A percentile compares a stretch with the other conserved stretches of the same genome.
Evolutionary conservation across 1,140 invertebrate genomes (phyloP).

Genomic region (Lutraria rhynchaena): DNA sequence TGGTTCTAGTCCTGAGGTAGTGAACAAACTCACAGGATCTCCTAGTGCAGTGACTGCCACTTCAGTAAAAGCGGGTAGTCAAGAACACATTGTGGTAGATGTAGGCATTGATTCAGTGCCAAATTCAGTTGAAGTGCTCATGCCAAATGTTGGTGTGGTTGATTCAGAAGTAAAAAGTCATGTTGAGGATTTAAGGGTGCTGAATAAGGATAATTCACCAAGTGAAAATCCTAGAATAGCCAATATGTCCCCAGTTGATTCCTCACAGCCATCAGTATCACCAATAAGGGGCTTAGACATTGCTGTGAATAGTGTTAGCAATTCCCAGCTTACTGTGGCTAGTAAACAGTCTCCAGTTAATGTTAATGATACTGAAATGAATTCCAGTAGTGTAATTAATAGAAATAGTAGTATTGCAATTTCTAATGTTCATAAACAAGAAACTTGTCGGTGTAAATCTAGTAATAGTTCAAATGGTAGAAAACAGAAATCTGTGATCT

Average conservation of each 20-base stretch:
- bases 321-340: not conserved
- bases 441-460: conserved; percentile 44
- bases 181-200: conserved; percentile 7
- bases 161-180: conserved; percentile 14
- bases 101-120: conserved; percentile 12
- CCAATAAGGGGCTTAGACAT: conserved; percentile 2
- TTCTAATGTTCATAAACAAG: conserved; percentile 62
- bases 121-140: not conserved
- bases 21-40: conserved; percentile 47
- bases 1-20: conserved; percentile 75
- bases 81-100: conserved; percentile 53
- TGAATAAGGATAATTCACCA: conserved; percentile 7
- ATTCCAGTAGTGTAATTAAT: conserved; percentile 46
- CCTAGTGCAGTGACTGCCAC: conserved; percentile 8
- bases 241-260: not conserved
- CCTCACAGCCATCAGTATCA: conserved; percentile 17
- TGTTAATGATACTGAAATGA: conserved; percentile 37
- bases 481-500: conserved; percentile 71
- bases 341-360: not conserved
- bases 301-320: conserved; percentile 5
- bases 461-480: conserved; percentile 31
- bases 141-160: not conserved
- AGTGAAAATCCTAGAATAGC: conserved; percentile 21
- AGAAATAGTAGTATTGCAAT: conserved; percentile 45
- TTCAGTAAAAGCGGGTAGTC: conserved; percentile 58